Evolutionary conservation across 2,797 vertebrate species (phyloP).

Genomic region (Pipistrellus kuhlii): DNA sequence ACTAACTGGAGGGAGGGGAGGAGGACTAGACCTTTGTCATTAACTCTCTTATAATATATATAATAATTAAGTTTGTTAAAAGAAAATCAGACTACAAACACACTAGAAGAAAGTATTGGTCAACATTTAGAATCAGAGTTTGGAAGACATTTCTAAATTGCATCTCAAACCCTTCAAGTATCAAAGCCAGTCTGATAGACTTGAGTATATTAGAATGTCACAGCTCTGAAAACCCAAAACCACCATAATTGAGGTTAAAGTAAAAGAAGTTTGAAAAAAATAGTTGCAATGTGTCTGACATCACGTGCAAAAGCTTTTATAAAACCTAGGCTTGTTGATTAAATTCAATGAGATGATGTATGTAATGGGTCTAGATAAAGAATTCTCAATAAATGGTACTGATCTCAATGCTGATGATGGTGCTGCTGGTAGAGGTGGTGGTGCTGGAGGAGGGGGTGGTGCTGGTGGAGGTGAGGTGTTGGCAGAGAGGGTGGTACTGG

Average conservation of each 20-base stretch:
- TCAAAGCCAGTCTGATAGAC: slow-evolving; percentile 7
- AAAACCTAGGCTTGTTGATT: not conserved
- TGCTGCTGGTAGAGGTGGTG: no score
- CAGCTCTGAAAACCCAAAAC: not conserved
- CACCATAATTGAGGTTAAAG: not conserved
- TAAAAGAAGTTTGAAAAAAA: not conserved
- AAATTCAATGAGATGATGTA: not conserved
- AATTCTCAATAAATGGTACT: not conserved
- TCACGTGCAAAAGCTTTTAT: not conserved
- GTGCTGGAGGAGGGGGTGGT: no score
- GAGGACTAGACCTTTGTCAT: not conserved
- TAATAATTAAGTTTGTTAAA: not conserved
- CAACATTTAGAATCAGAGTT: not conserved
- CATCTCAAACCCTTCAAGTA: not conserved
- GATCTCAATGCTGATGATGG: fast-evolving
- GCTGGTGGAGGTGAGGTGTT: no score
- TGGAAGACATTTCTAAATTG: slow-evolving; percentile 23
- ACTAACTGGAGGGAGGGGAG: no score
- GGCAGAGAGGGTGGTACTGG: no score
- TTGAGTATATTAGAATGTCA: not conserved
- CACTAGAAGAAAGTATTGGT: not conserved
- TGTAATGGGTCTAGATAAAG: not conserved
- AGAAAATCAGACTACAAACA: not conserved
- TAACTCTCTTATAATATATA: not conserved
- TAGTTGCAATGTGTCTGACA: not conserved